phyloP scores from a whole-genome alignment of 92 coral and sea anemone genomes.

The Parazoanthus atlanticus region DNA sequence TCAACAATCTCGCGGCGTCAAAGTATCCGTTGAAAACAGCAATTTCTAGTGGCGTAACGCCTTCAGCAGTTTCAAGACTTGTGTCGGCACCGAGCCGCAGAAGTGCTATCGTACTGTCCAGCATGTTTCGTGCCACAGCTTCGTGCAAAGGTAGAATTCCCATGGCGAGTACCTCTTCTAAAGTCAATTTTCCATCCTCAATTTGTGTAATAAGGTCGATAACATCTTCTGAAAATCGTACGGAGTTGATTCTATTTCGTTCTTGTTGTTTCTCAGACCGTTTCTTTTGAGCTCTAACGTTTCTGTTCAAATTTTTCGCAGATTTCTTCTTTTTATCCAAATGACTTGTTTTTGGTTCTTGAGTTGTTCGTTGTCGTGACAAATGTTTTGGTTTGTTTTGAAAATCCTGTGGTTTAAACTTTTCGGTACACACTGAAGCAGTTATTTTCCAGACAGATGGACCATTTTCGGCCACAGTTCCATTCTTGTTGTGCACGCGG shows the following conservation, averaged over 20 bases:
- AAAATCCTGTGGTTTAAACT: neutral
- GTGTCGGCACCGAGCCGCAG: constrained; percentile 71
- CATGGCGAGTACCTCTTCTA: constrained; percentile 52
- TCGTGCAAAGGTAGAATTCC: constrained; percentile 78
- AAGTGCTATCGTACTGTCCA: constrained; percentile 61
- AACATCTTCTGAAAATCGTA: constrained; percentile 23
- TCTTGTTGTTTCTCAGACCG: constrained; percentile 3
- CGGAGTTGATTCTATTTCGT: neutral
- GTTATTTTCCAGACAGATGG: constrained; percentile 37
- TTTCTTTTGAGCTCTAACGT: neutral
- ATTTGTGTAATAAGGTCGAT: constrained; percentile 18
- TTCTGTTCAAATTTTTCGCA: neutral
- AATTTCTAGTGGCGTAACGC: constrained; percentile 78
- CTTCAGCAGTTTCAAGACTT: constrained; percentile 73
- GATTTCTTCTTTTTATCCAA: constrained; percentile 17
- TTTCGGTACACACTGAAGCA: constrained; percentile 6
- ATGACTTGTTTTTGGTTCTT: neutral
- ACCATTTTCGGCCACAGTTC: neutral
- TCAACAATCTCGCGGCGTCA: constrained; percentile 75
- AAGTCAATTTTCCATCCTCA: constrained; percentile 55
- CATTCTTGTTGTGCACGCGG: constrained; percentile 5
- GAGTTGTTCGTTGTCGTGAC: neutral
- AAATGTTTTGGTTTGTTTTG: neutral
- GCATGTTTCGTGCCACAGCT: constrained; percentile 74
- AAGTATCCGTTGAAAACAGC: constrained; percentile 84